Percentiles rank a stretch among this genome's conserved stretches.
These are phyloP conservation scores for Halcyon badia DNA, from an alignment of 2,797 vertebrate species.

Conservation along the genomic window DNA sequence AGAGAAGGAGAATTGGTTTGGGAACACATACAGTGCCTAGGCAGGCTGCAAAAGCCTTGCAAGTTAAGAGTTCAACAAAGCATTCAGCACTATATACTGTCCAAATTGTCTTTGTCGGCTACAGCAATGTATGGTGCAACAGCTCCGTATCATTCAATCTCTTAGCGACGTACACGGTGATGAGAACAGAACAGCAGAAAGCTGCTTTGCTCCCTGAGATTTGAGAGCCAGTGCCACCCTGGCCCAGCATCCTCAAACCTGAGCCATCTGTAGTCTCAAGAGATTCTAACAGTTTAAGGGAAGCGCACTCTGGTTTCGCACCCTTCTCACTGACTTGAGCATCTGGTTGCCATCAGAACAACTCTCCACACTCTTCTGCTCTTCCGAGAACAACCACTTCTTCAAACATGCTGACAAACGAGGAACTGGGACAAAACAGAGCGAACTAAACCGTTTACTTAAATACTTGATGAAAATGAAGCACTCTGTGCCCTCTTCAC, in stretches of 20 bases:
- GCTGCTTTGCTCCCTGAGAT: background rate
- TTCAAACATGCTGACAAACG: background rate
- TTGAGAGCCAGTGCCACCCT: background rate
- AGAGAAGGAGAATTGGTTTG: background rate
- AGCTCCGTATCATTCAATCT: background rate
- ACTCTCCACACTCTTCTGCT: background rate
- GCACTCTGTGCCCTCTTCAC: background rate
- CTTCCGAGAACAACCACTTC: background rate
- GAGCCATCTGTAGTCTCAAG: background rate
- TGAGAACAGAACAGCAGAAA: background rate
- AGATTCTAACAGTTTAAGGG: background rate
- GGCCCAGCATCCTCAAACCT: background rate
- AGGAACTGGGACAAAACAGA: background rate
- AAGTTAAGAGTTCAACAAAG: background rate
- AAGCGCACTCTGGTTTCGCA: background rate
- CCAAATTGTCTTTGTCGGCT: background rate
- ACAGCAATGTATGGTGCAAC: background rate
- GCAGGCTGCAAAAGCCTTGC: background rate
- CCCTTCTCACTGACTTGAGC: background rate
- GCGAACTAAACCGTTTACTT: background rate
- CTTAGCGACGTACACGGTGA: background rate
- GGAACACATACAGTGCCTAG: background rate
- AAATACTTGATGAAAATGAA: background rate
- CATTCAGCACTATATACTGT: background rate
- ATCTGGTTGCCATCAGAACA: background rate